A percentile compares a stretch with the other conserved stretches of the same genome.
phyloP scores from a whole-genome alignment of 2,888 invertebrate genomes.

The Masnerella sp. region DNA sequence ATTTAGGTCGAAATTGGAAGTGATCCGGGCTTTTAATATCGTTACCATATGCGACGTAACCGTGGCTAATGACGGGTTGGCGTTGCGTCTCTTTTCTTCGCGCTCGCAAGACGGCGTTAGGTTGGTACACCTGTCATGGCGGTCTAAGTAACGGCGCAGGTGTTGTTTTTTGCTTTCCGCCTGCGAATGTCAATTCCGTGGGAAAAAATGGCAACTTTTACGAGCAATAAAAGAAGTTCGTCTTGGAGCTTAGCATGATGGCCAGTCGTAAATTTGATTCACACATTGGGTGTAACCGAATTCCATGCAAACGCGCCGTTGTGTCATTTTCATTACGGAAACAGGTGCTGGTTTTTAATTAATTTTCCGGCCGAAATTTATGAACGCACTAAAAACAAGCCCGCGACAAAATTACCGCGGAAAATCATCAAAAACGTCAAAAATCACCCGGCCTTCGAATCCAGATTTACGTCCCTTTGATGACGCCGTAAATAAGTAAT shows the following conservation, averaged over 20 bases:
- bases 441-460: too few relatives aligned
- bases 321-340: constrained; percentile 47
- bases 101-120: too few relatives aligned
- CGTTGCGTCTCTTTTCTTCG: too few relatives aligned
- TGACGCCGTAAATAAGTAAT: too few relatives aligned
- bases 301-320: constrained; percentile 16
- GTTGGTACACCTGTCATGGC: too few relatives aligned
- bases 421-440: background rate
- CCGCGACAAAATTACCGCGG: background rate
- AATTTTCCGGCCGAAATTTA: constrained; percentile 44
- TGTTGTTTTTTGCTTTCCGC: constrained; percentile 18
- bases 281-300: constrained; percentile 36
- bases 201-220: constrained; percentile 40
- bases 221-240: constrained; percentile 42
- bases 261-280: constrained; percentile 45
- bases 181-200: constrained; percentile 22
- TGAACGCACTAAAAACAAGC: constrained; percentile 34
- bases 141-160: too few relatives aligned
- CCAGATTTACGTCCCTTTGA: too few relatives aligned
- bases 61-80: too few relatives aligned
- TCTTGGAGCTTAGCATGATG: constrained; percentile 38
- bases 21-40: too few relatives aligned
- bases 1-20: too few relatives aligned
- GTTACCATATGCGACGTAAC: too few relatives aligned
- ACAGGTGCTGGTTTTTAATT: constrained; percentile 51